Base-by-base conservation (phyloP, 2,888 invertebrate species). In the Rotaria macrura region DNA sequence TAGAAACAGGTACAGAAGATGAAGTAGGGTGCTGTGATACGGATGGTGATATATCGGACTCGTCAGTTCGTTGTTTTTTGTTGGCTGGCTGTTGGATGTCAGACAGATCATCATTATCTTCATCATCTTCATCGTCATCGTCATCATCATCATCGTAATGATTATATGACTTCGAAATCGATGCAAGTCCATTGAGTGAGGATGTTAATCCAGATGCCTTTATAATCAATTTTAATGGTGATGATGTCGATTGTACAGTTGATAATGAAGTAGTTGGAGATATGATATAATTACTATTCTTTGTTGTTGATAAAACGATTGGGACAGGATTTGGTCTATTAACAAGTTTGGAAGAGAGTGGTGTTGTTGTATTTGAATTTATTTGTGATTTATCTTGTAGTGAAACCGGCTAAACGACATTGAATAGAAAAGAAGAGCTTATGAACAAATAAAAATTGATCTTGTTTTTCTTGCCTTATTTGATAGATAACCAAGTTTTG, bases 161-260 rank as follows among this genome's bases (percentile, higher is more conserved):
- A 40, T 74, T 40, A 74, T 74, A 74, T 40, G 38, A 43, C 2
- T 74, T 38, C 7, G 40, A 74, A 25, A 74, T 74, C 1, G 74
- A 74, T 74, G 38, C 43, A 40, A 74, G 74, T 40, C 74, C 74
- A 43, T 74, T 74, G 5, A 74, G 43, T 43, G 38, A 40, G 9
- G 74, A 25, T 23, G 74, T 40, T 43, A 43, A 43, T 74, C 17
- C 40, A 25, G 74, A 43, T 40, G 74, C 38, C 43, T 74, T 74
- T 23, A 74, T 74, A 10, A 74, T 74, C 12, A 74, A 25, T 43
- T 74, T 74, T n/a, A 74, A 74, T n/a, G 74, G 74, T 10, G 74
- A 74, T 38, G 74, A 74, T 2, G 74, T 74, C 43, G 74, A 74
- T 74, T 74, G 74, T 40, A 74, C 74, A 74, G 74, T 40, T 40